Evolutionary conservation across 2,888 invertebrate genomes (phyloP), one percentile per base, ranked within the genome.

Genomic region (Timema cristinae): DNA sequence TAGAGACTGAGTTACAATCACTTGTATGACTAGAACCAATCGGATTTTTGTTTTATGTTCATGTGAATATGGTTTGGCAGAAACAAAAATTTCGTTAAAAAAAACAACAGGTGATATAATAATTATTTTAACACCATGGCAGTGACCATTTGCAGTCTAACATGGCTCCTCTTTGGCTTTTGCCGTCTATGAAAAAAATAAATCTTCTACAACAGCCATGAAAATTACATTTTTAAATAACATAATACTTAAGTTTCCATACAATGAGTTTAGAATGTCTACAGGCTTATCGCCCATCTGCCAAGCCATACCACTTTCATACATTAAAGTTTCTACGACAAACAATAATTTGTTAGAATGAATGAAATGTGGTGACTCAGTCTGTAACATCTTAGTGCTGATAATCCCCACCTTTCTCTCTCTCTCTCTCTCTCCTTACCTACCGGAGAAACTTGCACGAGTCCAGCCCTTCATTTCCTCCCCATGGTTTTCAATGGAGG

Each of bases 1-100:
- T 75, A 76, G 75, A 75, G 76, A 76, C 75, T 75, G 76, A 76
- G 76, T 75, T 74, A 73, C 75, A 74, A 75, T 76, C 75, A 76
- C 76, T 75, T 75, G 71, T 74, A 72, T 76, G 76, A 76, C 76
- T 76, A 76, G 76, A 76, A 75, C 74, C 75, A 75, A 76, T 76
- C 76, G 73, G 70, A 48, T 72, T 73, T 74, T 72, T 71, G 16
- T 63, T 59, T 67, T 72, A 52, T 66, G 15, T 13, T 63, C 63
- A 54, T 52, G 71, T 73, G 68, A 16, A 71, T 70, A 73, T 72
- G 73, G 73, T 66, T 71, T 73, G 73, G 72, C 73, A 74, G 73
- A 73, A 71, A 69, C 66, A 51, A 32, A 68, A 56, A 68, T 69
- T 54, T 63, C 67, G 61, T 70, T 72, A 52, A 70, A 71, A 68